Conservation (phyloP, 2,797 vertebrate genomes). For the Micrastur ruficollis region DNA sequence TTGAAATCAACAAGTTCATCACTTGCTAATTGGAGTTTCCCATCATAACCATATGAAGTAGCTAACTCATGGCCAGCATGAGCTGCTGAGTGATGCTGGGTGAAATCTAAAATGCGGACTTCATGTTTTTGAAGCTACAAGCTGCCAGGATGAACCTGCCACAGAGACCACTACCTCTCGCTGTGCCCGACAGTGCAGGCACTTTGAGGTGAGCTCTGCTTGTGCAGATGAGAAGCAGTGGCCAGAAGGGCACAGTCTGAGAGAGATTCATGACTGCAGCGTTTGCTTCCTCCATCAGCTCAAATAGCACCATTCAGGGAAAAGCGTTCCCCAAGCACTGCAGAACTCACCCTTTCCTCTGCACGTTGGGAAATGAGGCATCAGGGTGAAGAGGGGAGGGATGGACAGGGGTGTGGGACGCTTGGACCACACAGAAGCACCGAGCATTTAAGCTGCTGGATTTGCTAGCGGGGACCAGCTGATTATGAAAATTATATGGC, state of each 20-base stretch:
- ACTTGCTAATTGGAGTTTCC: neutral
- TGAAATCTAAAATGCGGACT: neutral
- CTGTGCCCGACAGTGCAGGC: neutral
- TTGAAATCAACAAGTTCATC: neutral
- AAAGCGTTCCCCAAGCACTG: neutral
- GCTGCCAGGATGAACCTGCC: neutral
- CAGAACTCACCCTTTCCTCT: neutral
- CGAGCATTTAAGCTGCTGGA: neutral
- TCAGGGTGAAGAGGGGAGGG: neutral
- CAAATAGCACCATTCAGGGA: neutral
- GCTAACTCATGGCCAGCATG: neutral
- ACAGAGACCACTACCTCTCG: neutral
- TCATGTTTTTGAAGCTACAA: neutral
- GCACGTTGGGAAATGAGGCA: neutral
- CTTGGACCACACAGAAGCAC: neutral
- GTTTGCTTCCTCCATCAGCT: neutral
- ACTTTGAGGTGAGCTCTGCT: neutral
- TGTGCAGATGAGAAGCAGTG: neutral
- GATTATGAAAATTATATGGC: neutral
- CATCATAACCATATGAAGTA: neutral
- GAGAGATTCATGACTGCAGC: neutral
- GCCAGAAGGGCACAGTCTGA: neutral
- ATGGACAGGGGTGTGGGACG: neutral
- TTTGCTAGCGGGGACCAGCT: neutral
- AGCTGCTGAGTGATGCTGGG: neutral